phyloP scores from a whole-genome alignment of 37 sponge, comb jelly and placozoan genomes.

The Halichondria panicea region DNA sequence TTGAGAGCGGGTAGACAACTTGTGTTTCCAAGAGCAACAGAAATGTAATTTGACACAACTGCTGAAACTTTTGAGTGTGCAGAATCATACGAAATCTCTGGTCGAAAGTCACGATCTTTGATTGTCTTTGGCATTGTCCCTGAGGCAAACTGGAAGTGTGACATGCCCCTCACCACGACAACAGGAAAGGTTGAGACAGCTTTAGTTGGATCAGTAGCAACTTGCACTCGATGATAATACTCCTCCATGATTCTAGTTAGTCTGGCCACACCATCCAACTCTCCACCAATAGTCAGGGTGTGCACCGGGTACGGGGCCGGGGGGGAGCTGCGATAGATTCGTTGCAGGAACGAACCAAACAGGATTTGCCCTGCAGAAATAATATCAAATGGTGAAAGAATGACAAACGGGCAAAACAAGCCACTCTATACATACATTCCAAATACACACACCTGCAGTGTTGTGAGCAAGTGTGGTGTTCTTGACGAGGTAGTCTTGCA shows the following conservation, averaged over 20 bases:
- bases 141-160: slow-evolving; percentile 72
- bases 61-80: slow-evolving; percentile 51
- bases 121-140: slow-evolving; percentile 43
- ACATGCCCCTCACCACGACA: slow-evolving; percentile 65
- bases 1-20: not conserved
- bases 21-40: slow-evolving; percentile 8
- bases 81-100: slow-evolving; percentile 65
- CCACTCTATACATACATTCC: no score
- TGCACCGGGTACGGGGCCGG: slow-evolving; percentile 56
- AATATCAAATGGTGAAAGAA: no score
- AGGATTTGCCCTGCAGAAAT: slow-evolving; percentile 62
- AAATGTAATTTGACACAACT: slow-evolving; percentile 40
- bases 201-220: not conserved
- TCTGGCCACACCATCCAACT: slow-evolving; percentile 78
- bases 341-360: slow-evolving; percentile 53
- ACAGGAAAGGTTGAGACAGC: slow-evolving; percentile 62
- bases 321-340: slow-evolving; percentile 44
- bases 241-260: slow-evolving; percentile 78
- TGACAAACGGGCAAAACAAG: no score
- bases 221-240: slow-evolving; percentile 57
- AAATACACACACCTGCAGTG: no score
- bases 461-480: slow-evolving; percentile 2
- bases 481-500: slow-evolving; percentile 56
- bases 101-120: slow-evolving; percentile 56
- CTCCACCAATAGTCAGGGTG: slow-evolving; percentile 78